Conservation (phyloP, 2,888 invertebrate genomes). For the Catocala nupta region DNA sequence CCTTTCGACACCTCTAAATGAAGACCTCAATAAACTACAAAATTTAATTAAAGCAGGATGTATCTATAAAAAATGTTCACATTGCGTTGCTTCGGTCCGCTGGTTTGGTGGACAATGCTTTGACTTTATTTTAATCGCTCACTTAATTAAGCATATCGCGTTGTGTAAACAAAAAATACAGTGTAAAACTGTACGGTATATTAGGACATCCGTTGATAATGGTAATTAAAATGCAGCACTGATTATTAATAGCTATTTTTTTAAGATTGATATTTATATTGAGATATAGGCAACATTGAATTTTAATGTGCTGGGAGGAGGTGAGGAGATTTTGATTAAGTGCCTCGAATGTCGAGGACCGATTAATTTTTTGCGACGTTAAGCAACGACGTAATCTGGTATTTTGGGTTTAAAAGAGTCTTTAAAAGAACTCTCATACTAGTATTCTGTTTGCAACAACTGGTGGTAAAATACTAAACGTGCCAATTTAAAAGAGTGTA, state of each 20-base stretch:
- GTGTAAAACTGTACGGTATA: constrained; percentile 47
- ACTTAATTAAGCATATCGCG: constrained; percentile 74
- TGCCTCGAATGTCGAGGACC: too few species aligned
- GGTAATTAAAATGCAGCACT: constrained; percentile 48
- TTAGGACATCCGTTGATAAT: constrained; percentile 54
- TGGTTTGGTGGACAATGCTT: constrained; percentile 57
- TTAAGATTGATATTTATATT: neutral
- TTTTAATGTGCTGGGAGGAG: neutral
- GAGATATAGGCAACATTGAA: neutral
- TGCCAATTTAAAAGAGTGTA: too few species aligned
- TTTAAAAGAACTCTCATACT: too few species aligned
- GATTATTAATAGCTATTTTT: constrained; percentile 26
- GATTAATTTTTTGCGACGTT: too few species aligned
- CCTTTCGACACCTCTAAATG: constrained; percentile 18
- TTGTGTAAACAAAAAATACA: constrained; percentile 63
- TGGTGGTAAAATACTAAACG: too few species aligned
- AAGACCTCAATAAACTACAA: constrained; percentile 35
- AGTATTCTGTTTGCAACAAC: too few species aligned
- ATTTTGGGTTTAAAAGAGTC: too few species aligned
- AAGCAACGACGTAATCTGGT: too few species aligned
- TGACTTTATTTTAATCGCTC: constrained; percentile 59
- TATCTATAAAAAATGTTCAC: constrained; percentile 44
- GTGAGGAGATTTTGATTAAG: too few species aligned
- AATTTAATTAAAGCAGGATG: constrained; percentile 59
- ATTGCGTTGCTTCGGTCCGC: constrained; percentile 61